These are phyloP conservation scores for Dicycla oo DNA, from an alignment of 2,888 invertebrate genomes.

Conservation along the genomic window DNA sequence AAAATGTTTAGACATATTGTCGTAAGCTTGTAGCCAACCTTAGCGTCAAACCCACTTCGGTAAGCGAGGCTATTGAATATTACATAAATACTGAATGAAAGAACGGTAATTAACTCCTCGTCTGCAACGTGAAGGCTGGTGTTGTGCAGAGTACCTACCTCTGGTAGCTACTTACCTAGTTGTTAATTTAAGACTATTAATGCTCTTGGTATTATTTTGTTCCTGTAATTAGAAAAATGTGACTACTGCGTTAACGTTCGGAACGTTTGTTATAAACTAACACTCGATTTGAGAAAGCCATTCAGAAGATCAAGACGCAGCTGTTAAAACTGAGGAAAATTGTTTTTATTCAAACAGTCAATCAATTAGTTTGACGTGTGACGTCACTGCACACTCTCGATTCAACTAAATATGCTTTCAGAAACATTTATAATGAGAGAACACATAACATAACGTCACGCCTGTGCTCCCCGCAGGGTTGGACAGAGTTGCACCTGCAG, in stretches of 20 bases:
- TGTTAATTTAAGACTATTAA: slow-evolving; percentile 19
- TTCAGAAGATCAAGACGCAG: not conserved
- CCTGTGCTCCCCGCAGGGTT: too few species aligned
- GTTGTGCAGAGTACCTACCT: slow-evolving; percentile 9
- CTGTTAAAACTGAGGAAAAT: not conserved
- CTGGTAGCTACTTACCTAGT: slow-evolving; percentile 17
- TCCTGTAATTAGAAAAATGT: not conserved
- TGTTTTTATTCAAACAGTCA: not conserved
- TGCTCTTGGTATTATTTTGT: not conserved
- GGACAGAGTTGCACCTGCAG: too few species aligned
- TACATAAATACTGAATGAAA: slow-evolving; percentile 59
- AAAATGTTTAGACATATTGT: not conserved
- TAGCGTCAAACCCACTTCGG: slow-evolving; percentile 43
- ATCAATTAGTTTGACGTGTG: too few species aligned
- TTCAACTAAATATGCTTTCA: not conserved
- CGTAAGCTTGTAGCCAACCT: slow-evolving; percentile 24
- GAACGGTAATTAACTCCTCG: slow-evolving; percentile 56
- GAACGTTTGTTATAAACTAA: not conserved
- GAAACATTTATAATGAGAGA: not conserved
- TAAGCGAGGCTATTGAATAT: slow-evolving; percentile 57
- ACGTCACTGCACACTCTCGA: too few species aligned
- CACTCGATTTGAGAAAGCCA: not conserved
- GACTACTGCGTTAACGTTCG: not conserved
- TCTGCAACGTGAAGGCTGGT: slow-evolving; percentile 19
- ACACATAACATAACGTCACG: too few species aligned